Conservation (phyloP, 2,113 vertebrate genomes). For the Barnardius zonarius region DNA sequence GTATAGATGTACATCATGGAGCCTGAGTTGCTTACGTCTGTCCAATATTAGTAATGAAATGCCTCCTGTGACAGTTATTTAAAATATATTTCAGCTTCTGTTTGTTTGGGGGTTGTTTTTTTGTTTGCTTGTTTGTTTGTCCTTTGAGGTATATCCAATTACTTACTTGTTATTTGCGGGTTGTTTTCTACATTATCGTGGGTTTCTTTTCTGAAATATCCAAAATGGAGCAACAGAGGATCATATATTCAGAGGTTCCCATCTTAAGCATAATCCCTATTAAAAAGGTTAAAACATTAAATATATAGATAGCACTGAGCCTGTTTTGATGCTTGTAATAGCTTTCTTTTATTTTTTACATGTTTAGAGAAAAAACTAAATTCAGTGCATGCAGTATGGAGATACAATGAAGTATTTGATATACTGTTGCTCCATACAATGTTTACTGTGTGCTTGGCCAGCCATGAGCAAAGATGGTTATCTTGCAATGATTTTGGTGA, state of each 20-base stretch:
- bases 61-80: not conserved
- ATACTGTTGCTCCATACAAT: not conserved
- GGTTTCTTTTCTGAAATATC: not conserved
- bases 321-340: not conserved
- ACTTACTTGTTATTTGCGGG: not conserved
- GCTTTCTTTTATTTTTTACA: not conserved
- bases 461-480: not conserved
- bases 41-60: not conserved
- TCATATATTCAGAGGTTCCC: not conserved
- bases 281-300: not conserved
- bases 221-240: not conserved
- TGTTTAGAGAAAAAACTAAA: not conserved
- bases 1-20: not conserved
- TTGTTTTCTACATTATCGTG: not conserved
- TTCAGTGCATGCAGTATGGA: not conserved
- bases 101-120: not conserved
- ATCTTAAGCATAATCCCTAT: not conserved
- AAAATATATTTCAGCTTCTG: not conserved
- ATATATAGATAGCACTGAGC: not conserved
- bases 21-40: not conserved
- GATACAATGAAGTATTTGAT: not conserved
- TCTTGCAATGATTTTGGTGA: not conserved
- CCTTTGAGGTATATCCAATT: not conserved
- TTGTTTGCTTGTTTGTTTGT: not conserved
- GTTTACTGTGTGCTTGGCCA: not conserved